phyloP scores from a whole-genome alignment of 2,797 vertebrate genomes.

The Delichon dasypus region DNA sequence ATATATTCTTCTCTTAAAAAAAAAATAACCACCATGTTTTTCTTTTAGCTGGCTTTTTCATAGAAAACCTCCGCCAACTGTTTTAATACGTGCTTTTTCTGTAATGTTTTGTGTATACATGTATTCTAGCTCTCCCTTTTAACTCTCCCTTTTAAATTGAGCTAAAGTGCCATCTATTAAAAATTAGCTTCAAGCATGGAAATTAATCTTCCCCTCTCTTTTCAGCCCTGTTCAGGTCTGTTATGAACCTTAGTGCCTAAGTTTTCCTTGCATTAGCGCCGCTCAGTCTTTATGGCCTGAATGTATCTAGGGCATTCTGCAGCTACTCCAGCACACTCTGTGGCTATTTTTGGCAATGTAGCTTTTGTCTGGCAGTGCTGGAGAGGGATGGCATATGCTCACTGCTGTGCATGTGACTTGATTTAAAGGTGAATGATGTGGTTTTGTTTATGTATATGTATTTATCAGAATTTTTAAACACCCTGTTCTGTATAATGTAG shows the following conservation, averaged over 20 bases:
- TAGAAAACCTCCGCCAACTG: neutral
- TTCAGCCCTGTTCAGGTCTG: neutral
- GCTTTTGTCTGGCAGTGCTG: slow-evolving; percentile 61
- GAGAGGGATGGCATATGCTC: slow-evolving; percentile 62
- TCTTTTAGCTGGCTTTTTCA: neutral
- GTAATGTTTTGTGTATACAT: accelerated
- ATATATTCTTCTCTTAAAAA: neutral
- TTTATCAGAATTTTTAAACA: neutral
- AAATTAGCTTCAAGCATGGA: neutral
- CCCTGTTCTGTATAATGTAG: neutral
- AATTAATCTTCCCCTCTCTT: neutral
- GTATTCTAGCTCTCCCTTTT: neutral
- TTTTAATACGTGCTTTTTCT: neutral
- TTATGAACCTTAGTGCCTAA: neutral
- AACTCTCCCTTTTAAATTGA: neutral
- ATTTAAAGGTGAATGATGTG: slow-evolving; percentile 6
- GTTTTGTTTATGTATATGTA: neutral
- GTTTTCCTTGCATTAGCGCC: neutral
- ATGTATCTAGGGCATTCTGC: slow-evolving; percentile 70
- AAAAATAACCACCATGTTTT: neutral
- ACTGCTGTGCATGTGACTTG: slow-evolving; percentile 42
- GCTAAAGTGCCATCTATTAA: neutral
- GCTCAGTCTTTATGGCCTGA: neutral
- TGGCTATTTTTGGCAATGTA: slow-evolving; percentile 69
- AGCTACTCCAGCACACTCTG: slow-evolving; percentile 15